Evolutionary conservation across 2,113 vertebrate species (phyloP).

Genomic region (Oryzias celebensis): DNA sequence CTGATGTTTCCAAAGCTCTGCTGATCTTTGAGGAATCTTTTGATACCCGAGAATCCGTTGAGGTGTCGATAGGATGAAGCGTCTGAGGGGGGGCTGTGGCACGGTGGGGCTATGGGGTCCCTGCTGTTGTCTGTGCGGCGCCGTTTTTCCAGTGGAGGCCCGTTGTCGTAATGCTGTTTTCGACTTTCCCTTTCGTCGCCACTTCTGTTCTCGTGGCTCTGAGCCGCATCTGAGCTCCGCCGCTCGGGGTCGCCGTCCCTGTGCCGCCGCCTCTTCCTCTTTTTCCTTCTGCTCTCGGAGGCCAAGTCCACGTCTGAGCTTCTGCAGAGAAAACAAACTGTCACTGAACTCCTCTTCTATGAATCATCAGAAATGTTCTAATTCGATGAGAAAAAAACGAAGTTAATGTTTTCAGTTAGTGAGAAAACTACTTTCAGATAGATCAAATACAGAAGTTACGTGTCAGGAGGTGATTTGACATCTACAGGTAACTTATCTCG

Average conservation of each 20-base stretch:
- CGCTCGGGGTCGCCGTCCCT: conserved; percentile 67
- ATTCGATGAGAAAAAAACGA: too few relatives aligned
- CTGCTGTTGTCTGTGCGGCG: conserved; percentile 13
- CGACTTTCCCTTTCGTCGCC: conserved; percentile 59
- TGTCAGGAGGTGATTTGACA: too few relatives aligned
- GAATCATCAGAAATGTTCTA: too few relatives aligned
- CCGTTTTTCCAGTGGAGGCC: conserved; percentile 25
- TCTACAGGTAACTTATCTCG: too few relatives aligned
- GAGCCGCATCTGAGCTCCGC: conserved; percentile 11
- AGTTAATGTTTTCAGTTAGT: too few relatives aligned
- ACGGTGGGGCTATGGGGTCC: conserved; percentile 8
- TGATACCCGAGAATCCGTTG: conserved; percentile 65
- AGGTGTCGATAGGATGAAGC: conserved; percentile 37
- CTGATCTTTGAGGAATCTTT: neutral
- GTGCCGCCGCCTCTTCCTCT: conserved; percentile 84
- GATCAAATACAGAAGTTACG: too few relatives aligned
- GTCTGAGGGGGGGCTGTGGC: conserved; percentile 17
- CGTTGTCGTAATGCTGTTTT: conserved; percentile 35
- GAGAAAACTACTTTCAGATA: too few relatives aligned
- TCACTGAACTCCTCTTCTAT: too few relatives aligned
- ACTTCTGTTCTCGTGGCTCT: conserved; percentile 36
- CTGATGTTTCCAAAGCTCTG: neutral
- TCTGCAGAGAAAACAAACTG: conserved; percentile 30
- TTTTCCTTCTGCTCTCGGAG: conserved; percentile 81
- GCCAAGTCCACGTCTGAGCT: conserved; percentile 76